A percentile compares a stretch with the other conserved stretches of the same genome.
Conservation (phyloP, 2,113 vertebrate species). For the Entomyzon cyanotis region DNA sequence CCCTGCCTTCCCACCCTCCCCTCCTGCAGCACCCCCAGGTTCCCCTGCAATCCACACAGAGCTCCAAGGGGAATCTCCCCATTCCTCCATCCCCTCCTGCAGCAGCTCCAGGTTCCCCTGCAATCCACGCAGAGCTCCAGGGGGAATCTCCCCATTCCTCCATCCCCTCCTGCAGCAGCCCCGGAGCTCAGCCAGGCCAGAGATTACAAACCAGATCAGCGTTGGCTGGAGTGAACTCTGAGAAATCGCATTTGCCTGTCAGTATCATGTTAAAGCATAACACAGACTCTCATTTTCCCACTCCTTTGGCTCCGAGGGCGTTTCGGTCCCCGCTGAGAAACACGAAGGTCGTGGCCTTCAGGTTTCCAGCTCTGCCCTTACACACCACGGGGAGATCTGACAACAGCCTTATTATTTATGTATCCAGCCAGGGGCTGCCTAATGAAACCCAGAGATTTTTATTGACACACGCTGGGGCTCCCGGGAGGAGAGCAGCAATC, state of each 20-base stretch:
- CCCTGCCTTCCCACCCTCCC: not conserved
- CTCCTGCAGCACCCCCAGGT: not conserved
- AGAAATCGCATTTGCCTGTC: conserved; percentile 78
- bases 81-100: not conserved
- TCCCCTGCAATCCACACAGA: rapidly evolving
- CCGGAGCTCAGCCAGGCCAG: not conserved
- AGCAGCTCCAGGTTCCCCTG: not conserved
- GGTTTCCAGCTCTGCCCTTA: conserved; percentile 76
- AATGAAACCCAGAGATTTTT: conserved; percentile 71
- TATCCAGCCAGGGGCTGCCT: conserved; percentile 56
- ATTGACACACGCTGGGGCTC: conserved; percentile 9
- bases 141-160: not conserved
- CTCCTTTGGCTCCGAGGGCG: conserved; percentile 62
- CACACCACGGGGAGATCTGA: conserved; percentile 71
- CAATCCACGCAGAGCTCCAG: rapidly evolving
- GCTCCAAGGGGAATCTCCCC: not conserved
- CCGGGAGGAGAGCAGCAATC: not conserved
- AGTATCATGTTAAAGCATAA: conserved; percentile 79
- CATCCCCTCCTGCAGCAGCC: not conserved
- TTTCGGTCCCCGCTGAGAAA: conserved; percentile 77
- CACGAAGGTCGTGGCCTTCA: conserved; percentile 80
- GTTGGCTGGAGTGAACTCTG: not conserved
- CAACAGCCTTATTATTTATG: conserved; percentile 75
- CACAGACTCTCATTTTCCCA: conserved; percentile 82
- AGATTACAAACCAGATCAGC: conserved; percentile 39